Evolutionary conservation across 1,140 invertebrate genomes (phyloP).

Genomic region (Littorina saxatilis): DNA sequence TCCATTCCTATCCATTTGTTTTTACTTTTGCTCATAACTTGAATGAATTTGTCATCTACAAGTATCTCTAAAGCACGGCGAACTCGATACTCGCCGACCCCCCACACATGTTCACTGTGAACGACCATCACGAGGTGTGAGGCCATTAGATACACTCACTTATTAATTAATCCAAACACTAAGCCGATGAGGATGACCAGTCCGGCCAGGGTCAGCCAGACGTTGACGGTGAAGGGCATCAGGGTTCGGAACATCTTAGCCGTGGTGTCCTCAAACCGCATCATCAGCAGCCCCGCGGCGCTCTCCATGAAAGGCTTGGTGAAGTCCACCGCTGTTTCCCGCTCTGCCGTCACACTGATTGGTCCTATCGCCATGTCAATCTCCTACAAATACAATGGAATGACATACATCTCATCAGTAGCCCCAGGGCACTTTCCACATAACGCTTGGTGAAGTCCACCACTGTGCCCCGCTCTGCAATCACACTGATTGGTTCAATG

Average conservation of each 20-base stretch:
- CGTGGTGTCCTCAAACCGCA: conserved; percentile 94
- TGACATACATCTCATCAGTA: too few species aligned
- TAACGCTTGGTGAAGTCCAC: conserved; percentile 70
- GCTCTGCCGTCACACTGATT: conserved; percentile 62
- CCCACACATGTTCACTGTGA: too few species aligned
- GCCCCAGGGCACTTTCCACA: conserved; percentile 67
- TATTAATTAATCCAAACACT: conserved; percentile 32
- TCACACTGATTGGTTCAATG: conserved; percentile 67
- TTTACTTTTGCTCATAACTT: too few species aligned
- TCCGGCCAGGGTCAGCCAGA: conserved; percentile 44
- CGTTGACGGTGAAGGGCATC: conserved; percentile 43
- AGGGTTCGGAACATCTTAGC: conserved; percentile 94
- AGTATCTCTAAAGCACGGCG: too few species aligned
- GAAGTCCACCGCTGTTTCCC: conserved; percentile 67
- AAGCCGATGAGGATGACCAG: conserved; percentile 37
- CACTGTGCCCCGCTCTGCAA: conserved; percentile 56
- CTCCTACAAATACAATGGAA: conserved; percentile 53
- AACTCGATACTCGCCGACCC: too few species aligned
- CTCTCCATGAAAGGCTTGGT: conserved; percentile 69
- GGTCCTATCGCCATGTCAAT: conserved; percentile 67
- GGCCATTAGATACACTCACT: too few species aligned
- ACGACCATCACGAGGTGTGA: too few species aligned
- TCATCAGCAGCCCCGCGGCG: conserved; percentile 84
- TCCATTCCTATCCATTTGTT: too few species aligned
- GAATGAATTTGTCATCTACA: too few species aligned